Percentiles rank a stretch among this genome's conserved stretches.
Evolutionary conservation across 2,888 invertebrate species (phyloP).

Genomic region (Lampropteryx suffumata): DNA sequence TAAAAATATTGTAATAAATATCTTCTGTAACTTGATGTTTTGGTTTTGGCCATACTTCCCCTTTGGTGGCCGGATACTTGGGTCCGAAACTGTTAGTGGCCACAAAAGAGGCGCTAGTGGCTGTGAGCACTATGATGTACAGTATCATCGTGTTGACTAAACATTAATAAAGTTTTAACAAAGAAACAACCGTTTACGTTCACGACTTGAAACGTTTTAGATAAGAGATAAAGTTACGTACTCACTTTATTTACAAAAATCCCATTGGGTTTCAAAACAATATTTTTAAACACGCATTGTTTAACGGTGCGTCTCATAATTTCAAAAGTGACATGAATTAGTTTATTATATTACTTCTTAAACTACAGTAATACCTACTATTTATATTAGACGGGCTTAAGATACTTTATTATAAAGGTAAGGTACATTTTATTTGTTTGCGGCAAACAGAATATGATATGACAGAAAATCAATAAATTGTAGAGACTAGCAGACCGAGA

Average conservation of each 20-base stretch:
- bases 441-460: too few species aligned
- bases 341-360: too few species aligned
- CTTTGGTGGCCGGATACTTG: slow-evolving; percentile 54
- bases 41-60: slow-evolving; percentile 88
- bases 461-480: slow-evolving; percentile 14
- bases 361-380: too few species aligned
- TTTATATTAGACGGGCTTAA: too few species aligned
- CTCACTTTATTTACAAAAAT: background rate
- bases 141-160: slow-evolving; percentile 42
- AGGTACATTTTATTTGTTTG: too few species aligned
- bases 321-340: too few species aligned
- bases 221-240: background rate
- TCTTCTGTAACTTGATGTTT: slow-evolving; percentile 70
- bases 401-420: too few species aligned
- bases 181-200: slow-evolving; percentile 7
- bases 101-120: slow-evolving; percentile 34
- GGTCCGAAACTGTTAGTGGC: slow-evolving; percentile 49
- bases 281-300: slow-evolving; percentile 1
- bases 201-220: background rate
- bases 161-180: slow-evolving; percentile 15
- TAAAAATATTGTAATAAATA: slow-evolving; percentile 71
- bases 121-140: slow-evolving; percentile 33
- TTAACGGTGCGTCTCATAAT: background rate
- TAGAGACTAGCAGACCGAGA: too few species aligned
- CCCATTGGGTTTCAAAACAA: background rate